A percentile compares a stretch with the other conserved stretches of the same genome.
These are phyloP conservation scores for Nesidiocoris tenuis DNA, from an alignment of 2,888 invertebrate species.

Conservation along the genomic window DNA sequence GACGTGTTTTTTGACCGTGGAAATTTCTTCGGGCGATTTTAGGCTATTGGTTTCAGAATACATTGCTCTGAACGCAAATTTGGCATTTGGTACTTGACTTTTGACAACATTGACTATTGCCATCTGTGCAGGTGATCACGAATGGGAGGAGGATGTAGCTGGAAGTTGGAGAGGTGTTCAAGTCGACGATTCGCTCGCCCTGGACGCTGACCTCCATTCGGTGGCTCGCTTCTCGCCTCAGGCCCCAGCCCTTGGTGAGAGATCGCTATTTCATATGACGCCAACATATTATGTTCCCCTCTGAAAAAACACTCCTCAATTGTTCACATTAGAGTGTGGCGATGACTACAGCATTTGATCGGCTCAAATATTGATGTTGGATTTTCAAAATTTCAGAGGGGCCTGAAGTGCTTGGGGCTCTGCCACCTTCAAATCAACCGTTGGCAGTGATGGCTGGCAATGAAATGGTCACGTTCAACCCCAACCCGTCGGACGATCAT, in stretches of 20 bases:
- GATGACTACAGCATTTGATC: too few species aligned
- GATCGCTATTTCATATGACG: too few species aligned
- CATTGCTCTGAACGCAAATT: not conserved
- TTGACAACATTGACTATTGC: too few species aligned
- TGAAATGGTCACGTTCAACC: slow-evolving; percentile 52
- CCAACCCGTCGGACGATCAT: not conserved
- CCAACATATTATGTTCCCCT: too few species aligned
- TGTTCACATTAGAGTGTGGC: too few species aligned
- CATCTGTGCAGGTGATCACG: slow-evolving; percentile 49
- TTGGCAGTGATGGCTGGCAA: slow-evolving; percentile 56
- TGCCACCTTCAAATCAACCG: slow-evolving; percentile 53
- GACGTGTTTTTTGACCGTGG: not conserved
- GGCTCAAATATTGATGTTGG: too few species aligned
- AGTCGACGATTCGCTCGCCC: slow-evolving; percentile 45
- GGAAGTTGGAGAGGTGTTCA: slow-evolving; percentile 41
- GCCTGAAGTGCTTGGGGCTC: slow-evolving; percentile 19
- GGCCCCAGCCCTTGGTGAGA: slow-evolving; percentile 26
- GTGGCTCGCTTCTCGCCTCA: slow-evolving; percentile 30
- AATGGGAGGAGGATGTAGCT: slow-evolving; percentile 46
- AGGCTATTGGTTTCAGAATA: not conserved
- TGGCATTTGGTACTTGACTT: too few species aligned
- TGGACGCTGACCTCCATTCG: slow-evolving; percentile 36
- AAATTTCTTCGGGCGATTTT: too few species aligned
- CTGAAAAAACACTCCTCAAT: too few species aligned
- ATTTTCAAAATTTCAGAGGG: slow-evolving; percentile 53